These are phyloP conservation scores for Rhinichthys klamathensis DNA, from an alignment of 2,113 vertebrate genomes.

Conservation along the genomic window DNA sequence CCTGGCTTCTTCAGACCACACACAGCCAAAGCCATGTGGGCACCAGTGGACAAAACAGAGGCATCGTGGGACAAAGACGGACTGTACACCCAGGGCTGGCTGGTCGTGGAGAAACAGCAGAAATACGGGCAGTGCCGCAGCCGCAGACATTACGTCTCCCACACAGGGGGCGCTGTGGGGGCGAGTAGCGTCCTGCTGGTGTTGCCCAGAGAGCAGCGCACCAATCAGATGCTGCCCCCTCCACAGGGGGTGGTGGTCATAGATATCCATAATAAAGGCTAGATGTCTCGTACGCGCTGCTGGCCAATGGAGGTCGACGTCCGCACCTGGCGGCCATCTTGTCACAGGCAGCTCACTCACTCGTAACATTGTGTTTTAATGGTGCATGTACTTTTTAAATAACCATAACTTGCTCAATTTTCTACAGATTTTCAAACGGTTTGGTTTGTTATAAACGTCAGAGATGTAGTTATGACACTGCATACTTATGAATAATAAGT, in stretches of 20 bases:
- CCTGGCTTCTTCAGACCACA: conserved; percentile 91
- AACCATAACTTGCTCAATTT: too few species aligned
- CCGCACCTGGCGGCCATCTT: too few species aligned
- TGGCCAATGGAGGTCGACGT: too few species aligned
- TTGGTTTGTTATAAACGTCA: too few species aligned
- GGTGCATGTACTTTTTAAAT: too few species aligned
- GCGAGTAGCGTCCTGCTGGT: conserved; percentile 93
- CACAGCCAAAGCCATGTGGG: conserved; percentile 86
- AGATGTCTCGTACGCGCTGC: too few species aligned
- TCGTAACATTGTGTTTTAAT: too few species aligned
- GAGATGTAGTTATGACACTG: too few species aligned
- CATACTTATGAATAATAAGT: too few species aligned
- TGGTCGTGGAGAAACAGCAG: conserved; percentile 87
- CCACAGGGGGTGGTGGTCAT: conserved; percentile 90
- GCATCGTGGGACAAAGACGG: conserved; percentile 87
- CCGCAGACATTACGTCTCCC: conserved; percentile 87
- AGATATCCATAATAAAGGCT: too few species aligned
- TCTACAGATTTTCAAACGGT: too few species aligned
- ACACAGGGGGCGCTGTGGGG: conserved; percentile 91
- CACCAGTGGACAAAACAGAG: conserved; percentile 84
- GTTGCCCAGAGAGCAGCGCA: conserved; percentile 72
- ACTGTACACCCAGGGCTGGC: conserved; percentile 91
- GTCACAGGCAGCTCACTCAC: too few species aligned
- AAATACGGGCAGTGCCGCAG: conserved; percentile 83
- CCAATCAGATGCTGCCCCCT: conserved; percentile 56